phyloP scores from a whole-genome alignment of 2,113 vertebrate species.

The Tamias sibiricus region DNA sequence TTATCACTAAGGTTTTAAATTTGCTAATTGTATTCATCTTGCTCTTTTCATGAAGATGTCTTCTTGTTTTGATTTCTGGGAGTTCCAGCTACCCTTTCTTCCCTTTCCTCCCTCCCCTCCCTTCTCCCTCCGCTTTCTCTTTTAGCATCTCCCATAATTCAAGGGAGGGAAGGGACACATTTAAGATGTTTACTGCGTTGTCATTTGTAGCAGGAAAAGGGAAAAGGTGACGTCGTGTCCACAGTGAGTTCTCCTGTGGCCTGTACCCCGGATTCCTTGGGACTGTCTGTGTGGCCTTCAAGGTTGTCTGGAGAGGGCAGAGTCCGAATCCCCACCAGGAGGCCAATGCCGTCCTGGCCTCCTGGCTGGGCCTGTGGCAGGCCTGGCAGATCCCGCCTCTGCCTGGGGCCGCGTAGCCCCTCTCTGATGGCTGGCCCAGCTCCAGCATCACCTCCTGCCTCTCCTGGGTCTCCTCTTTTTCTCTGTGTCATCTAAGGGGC shows the following conservation, averaged over 20 bases:
- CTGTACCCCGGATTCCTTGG: not conserved
- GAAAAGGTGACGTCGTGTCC: not conserved
- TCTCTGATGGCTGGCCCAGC: not conserved
- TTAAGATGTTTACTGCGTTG: not conserved
- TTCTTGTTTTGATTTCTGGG: not conserved
- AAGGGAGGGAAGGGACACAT: not conserved
- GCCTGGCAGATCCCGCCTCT: not conserved
- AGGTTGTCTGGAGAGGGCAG: not conserved
- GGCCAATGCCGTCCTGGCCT: not conserved
- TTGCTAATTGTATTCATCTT: not conserved
- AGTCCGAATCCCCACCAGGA: not conserved
- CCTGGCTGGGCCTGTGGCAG: fast-evolving
- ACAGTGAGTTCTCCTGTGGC: not conserved
- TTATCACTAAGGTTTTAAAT: not conserved
- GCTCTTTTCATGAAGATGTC: not conserved
- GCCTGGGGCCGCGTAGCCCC: not conserved
- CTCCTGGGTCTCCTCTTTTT: not conserved
- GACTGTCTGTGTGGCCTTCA: not conserved
- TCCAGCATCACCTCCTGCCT: not conserved
- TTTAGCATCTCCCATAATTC: not conserved
- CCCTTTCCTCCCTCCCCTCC: not conserved
- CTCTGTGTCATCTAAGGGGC: not conserved
- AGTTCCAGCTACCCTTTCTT: slow-evolving; percentile 3
- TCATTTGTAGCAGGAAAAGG: not conserved
- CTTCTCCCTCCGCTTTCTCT: not conserved